Evolutionary conservation across 2,113 vertebrate genomes (phyloP), one percentile per base, ranked within the genome.

Genomic region (Atractosteus spatula): DNA sequence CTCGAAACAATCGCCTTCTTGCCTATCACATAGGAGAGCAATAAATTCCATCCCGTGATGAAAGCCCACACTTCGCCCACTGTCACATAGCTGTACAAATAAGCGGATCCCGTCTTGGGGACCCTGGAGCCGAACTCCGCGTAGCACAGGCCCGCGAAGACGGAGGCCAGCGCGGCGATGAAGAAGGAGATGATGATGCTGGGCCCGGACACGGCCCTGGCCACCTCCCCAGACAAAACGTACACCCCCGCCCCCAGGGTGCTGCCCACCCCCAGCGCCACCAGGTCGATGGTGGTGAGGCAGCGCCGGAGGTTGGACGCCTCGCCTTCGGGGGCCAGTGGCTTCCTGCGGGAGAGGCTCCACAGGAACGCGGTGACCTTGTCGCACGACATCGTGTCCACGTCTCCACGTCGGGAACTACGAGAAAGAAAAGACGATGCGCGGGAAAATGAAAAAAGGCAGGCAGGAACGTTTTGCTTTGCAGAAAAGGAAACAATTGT

Each of bases 81-180:
- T 0, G 92, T 93, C 78, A 95, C 85, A 0, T 95, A 96, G 84
- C 91, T 95, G 88, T 96, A 95, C 10, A 96, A 90, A 81, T 96
- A 96, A 4, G 91, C 93, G 0, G 94, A 97, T 61, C 94, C 93
- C 0, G 93, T 94, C 76, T 94, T 87, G 5, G 94, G 94, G 57
- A 95, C 90, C 0, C 91, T 81, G 11, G 94, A 83, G 41, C 94
- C 94, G 0, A 95, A 87, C 79, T 97, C 93, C 0, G 93, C 92
- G 0, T 95, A 96, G 81, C 93, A 94, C 68, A 96, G 74, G 42
- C 94, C 95, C 1, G 94, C 93, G 17, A 94, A 90, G 73, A 94
- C 78, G 0, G 94, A 94, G 2, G 94, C 93, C 75, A 87, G 0
- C 0, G 94, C 94, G 0, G 95, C 95, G 1, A 95, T 90, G 77